Percentiles rank a stretch among this genome's conserved stretches.
These are phyloP conservation scores for Oreotragus oreotragus DNA, from an alignment of 2,113 vertebrate species.

Conservation along the genomic window DNA sequence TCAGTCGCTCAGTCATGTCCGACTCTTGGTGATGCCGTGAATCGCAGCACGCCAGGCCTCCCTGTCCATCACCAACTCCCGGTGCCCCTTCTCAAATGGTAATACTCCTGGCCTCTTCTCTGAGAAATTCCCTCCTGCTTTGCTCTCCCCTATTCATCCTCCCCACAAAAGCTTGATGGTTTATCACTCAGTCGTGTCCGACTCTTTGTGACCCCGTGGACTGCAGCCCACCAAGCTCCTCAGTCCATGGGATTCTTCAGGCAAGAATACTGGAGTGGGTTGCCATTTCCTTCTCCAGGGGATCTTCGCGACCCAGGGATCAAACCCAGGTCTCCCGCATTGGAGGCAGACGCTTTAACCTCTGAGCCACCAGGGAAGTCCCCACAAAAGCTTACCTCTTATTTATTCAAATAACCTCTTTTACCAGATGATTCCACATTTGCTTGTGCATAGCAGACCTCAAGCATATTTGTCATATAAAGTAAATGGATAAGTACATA, in stretches of 20 bases:
- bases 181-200: too few species aligned
- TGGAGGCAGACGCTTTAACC: too few species aligned
- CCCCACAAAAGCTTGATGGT: background rate
- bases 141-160: background rate
- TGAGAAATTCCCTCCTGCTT: background rate
- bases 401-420: background rate
- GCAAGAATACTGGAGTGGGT: too few species aligned
- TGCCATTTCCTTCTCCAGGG: too few species aligned
- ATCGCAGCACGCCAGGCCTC: background rate
- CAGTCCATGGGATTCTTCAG: too few species aligned
- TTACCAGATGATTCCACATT: background rate
- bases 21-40: background rate
- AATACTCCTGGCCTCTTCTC: background rate
- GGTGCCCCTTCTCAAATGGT: background rate
- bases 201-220: too few species aligned
- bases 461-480: background rate
- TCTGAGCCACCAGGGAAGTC: too few species aligned
- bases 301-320: too few species aligned
- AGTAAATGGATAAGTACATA: background rate
- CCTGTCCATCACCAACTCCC: too few species aligned
- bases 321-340: too few species aligned
- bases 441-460: background rate
- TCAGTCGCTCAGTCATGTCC: background rate
- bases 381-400: background rate
- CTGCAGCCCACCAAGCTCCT: too few species aligned